A percentile compares a stretch with the other conserved stretches of the same genome.
Evolutionary conservation across 2,113 vertebrate genomes (phyloP).

Genomic region (Miniopterus natalensis): DNA sequence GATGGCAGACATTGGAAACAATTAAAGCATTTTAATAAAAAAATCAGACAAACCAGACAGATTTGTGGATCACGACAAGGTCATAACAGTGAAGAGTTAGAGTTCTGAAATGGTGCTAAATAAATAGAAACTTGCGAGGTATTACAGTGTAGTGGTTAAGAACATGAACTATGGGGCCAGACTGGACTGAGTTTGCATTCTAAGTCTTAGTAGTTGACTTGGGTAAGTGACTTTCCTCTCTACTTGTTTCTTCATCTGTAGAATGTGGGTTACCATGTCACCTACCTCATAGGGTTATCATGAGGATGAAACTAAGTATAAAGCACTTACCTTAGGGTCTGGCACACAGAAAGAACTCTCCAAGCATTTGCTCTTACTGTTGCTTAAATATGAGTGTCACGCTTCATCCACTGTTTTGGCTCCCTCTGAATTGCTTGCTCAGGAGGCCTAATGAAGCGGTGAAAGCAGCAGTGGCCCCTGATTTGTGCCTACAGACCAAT

Average conservation of each 20-base stretch:
- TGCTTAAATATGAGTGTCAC: not conserved
- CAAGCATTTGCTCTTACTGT: not conserved
- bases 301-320: not conserved
- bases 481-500: conserved; percentile 2
- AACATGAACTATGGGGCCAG: not conserved
- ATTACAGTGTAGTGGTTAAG: not conserved
- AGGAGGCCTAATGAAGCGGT: not conserved
- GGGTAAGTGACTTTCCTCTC: not conserved
- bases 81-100: not conserved
- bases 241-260: not conserved
- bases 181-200: not conserved
- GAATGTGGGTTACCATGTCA: not conserved
- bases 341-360: not conserved
- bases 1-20: not conserved
- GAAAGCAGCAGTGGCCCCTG: not conserved
- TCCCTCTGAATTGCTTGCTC: not conserved
- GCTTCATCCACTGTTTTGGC: not conserved
- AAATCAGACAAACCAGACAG: not conserved
- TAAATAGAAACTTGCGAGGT: not conserved
- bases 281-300: not conserved
- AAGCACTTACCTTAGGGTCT: not conserved
- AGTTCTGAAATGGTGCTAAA: not conserved
- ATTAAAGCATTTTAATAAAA: conserved; percentile 10
- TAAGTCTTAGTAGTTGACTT: not conserved
- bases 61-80: not conserved